A percentile compares a stretch with the other conserved stretches of the same genome.
Conservation (phyloP, 1,140 invertebrate genomes). For the Parasteatoda tepidariorum region DNA sequence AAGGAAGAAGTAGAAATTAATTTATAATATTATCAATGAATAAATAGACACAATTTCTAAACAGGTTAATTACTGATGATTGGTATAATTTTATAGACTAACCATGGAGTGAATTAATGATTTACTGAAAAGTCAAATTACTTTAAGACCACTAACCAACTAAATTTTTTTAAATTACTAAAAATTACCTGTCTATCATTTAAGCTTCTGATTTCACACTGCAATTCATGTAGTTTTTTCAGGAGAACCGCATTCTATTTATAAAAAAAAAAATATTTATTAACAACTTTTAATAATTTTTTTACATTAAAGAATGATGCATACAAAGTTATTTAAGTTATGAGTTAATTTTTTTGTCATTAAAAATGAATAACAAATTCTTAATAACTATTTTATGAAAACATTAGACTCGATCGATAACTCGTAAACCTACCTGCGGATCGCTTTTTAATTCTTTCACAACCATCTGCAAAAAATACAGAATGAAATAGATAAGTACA, state of each 20-base stretch:
- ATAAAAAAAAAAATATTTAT: slow-evolving; percentile 27
- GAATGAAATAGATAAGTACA: slow-evolving; percentile 9
- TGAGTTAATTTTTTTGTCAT: background rate
- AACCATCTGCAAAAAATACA: slow-evolving; percentile 64
- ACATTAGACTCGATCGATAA: slow-evolving; percentile 36
- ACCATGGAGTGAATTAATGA: too few relatives aligned
- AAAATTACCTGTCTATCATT: slow-evolving; percentile 67
- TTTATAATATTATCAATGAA: too few relatives aligned
- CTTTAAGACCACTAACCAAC: too few relatives aligned
- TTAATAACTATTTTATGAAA: slow-evolving; percentile 14
- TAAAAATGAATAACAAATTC: slow-evolving; percentile 15
- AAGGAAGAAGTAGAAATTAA: too few relatives aligned
- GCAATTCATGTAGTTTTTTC: slow-evolving; percentile 65
- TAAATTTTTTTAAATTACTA: background rate
- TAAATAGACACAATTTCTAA: too few relatives aligned
- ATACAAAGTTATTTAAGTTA: background rate
- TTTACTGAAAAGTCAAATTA: too few relatives aligned
- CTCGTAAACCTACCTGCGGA: slow-evolving; percentile 64
- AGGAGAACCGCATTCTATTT: slow-evolving; percentile 65
- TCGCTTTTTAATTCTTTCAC: slow-evolving; percentile 65
- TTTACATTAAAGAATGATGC: background rate
- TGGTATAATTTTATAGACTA: too few relatives aligned
- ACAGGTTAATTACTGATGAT: too few relatives aligned
- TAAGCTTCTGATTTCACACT: slow-evolving; percentile 65
- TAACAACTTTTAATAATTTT: background rate